phyloP scores from a whole-genome alignment of 2,113 vertebrate species.

The Hirundichthys speculiger region DNA sequence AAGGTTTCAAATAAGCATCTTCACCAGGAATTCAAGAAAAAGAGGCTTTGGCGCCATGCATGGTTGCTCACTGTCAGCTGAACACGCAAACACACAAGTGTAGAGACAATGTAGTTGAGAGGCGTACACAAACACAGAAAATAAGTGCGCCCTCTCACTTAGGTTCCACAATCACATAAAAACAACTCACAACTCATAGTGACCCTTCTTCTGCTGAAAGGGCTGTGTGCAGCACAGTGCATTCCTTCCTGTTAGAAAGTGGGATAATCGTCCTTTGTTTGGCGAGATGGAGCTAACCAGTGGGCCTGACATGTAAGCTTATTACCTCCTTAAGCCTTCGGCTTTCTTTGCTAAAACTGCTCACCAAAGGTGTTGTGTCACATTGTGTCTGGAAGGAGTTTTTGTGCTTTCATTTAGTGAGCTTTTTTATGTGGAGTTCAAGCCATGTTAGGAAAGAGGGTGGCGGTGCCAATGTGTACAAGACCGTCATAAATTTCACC shows the following conservation, averaged over 20 bases:
- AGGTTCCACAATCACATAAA: constrained; percentile 52
- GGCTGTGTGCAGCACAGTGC: constrained; percentile 31
- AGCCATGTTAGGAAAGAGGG: no score
- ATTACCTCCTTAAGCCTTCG: constrained; percentile 78
- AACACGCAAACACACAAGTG: constrained; percentile 25
- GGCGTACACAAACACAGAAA: constrained; percentile 37
- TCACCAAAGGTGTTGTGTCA: constrained; percentile 38
- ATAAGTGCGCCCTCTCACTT: constrained; percentile 24
- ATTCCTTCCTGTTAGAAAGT: constrained; percentile 82
- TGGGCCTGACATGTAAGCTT: constrained; percentile 88
- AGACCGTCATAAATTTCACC: no score
- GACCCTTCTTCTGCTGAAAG: constrained; percentile 19
- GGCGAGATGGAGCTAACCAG: constrained; percentile 81
- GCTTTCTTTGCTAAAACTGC: constrained; percentile 70
- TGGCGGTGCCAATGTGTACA: no score
- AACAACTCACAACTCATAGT: constrained; percentile 47
- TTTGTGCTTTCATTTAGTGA: no score
- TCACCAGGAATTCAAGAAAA: constrained; percentile 70
- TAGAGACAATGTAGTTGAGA: constrained; percentile 24
- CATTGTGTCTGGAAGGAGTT: constrained; percentile 6
- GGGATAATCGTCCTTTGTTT: constrained; percentile 90
- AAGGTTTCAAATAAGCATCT: constrained; percentile 74
- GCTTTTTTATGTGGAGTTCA: no score
- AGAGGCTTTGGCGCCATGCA: constrained; percentile 62
- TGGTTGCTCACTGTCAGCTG: constrained; percentile 52